Evolutionary conservation across 2,113 vertebrate species (phyloP), one percentile per base, ranked within the genome.

Genomic region (Gobio gobio): DNA sequence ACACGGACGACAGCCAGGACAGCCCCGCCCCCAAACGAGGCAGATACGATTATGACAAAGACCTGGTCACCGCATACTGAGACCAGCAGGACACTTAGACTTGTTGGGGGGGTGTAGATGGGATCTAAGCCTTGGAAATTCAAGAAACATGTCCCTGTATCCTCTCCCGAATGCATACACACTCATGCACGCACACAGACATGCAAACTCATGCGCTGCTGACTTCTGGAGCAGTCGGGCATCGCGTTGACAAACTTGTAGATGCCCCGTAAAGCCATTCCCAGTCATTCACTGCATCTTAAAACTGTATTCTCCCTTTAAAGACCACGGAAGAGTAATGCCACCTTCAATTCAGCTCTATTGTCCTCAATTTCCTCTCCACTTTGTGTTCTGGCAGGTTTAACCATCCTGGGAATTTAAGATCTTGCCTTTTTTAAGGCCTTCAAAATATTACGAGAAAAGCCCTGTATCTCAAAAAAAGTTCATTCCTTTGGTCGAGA

Each of bases 61-160:
- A 97, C 93, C 94, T 99, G 90, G 97, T 99, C 89, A 97, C 98
- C 20, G 97, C 97, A 87, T 99, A 97, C 96, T 99, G 97, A 98
- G 87, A 89, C 87, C 49, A 84, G 90, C 92, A 90, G 92, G 91
- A 93, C 83, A 87, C 87, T 87, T 84, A 89, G 87, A 91, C 90
- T 89, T 43, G 51, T 29, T 66, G 77, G 76, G 83, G 77, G 68
- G 77, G 70, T 85, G 45, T 49, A 84, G 90, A 92, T 88, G 90
- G 36, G 86, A 86, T 83, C 63, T 49, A 90, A 90, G 89, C 91
- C 91, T 89, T 91, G 89, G 89, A 91, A 89, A 90, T 89, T 86
- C 58, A 83, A 86, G 87, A 91, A 91, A 89, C 87, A 87, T 87
- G 58, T 83, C 86, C 87, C 89, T 86, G 88, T 91, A 88, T 90